phyloP scores from a whole-genome alignment of 64 coral and sea anemone genomes.

The Porites australiensis region DNA sequence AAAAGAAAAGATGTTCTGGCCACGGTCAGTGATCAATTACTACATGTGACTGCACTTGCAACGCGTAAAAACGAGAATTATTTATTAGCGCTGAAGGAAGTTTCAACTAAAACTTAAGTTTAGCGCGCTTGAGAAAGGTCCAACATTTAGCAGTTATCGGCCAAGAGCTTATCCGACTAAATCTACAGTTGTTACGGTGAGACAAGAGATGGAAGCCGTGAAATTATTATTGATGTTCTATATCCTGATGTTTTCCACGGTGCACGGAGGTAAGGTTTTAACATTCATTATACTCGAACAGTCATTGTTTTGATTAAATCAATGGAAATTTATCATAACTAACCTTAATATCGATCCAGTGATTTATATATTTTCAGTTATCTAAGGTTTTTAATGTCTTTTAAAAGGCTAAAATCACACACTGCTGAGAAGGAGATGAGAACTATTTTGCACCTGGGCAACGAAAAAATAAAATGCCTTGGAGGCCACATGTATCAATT shows the following conservation, averaged over 20 bases:
- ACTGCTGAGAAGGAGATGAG: no score
- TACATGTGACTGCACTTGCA: background rate
- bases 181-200: background rate
- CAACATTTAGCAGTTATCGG: background rate
- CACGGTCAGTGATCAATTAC: background rate
- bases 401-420: no score
- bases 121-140: background rate
- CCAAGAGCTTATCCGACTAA: no score
- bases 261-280: background rate
- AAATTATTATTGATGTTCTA: background rate
- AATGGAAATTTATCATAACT: no score
- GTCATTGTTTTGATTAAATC: no score
- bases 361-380: no score
- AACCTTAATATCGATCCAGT: no score
- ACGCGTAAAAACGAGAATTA: constrained; percentile 1
- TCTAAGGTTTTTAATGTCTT: no score
- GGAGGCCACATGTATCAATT: no score
- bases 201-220: background rate
- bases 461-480: no score
- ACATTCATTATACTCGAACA: background rate
- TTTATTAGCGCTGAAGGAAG: background rate
- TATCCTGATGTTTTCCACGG: background rate
- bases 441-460: no score
- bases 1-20: background rate
- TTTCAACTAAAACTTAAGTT: background rate